Conservation (phyloP, 2,797 vertebrate species). For the Phataginus tricuspis region DNA sequence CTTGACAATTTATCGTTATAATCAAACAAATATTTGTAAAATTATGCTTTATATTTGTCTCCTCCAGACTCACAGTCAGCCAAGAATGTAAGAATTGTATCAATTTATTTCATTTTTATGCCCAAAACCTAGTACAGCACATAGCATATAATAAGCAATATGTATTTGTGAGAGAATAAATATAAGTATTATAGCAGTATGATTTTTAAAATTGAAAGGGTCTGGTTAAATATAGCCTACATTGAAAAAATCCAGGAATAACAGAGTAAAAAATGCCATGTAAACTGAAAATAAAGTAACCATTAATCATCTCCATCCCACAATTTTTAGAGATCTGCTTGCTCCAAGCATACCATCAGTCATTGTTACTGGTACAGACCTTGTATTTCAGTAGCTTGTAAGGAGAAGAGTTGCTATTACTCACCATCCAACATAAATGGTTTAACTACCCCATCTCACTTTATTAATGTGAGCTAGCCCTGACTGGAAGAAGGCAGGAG, state of each 20-base stretch:
- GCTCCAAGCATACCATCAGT: not conserved
- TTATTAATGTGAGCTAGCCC: not conserved
- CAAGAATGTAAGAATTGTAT: not conserved
- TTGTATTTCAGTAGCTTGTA: not conserved
- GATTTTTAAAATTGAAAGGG: slow-evolving; percentile 3
- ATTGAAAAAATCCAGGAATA: slow-evolving; percentile 39
- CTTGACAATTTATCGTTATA: not conserved
- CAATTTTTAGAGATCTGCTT: slow-evolving; percentile 20
- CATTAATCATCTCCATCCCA: slow-evolving; percentile 60
- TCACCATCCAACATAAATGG: not conserved
- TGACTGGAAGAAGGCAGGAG: not conserved
- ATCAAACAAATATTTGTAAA: slow-evolving; percentile 37
- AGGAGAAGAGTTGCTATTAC: not conserved
- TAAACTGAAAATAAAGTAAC: slow-evolving; percentile 34
- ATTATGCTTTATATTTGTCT: slow-evolving; percentile 1
- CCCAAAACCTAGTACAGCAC: not conserved
- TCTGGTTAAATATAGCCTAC: slow-evolving; percentile 51
- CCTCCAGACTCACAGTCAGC: not conserved
- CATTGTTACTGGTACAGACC: not conserved
- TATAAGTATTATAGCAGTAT: not conserved
- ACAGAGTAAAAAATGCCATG: not conserved
- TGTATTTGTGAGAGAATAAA: slow-evolving; percentile 19
- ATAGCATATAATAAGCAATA: not conserved
- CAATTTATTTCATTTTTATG: not conserved
- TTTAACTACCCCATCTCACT: not conserved